Evolutionary conservation across 2,113 vertebrate species (phyloP).

Genomic region (Oreocharis arfaki): DNA sequence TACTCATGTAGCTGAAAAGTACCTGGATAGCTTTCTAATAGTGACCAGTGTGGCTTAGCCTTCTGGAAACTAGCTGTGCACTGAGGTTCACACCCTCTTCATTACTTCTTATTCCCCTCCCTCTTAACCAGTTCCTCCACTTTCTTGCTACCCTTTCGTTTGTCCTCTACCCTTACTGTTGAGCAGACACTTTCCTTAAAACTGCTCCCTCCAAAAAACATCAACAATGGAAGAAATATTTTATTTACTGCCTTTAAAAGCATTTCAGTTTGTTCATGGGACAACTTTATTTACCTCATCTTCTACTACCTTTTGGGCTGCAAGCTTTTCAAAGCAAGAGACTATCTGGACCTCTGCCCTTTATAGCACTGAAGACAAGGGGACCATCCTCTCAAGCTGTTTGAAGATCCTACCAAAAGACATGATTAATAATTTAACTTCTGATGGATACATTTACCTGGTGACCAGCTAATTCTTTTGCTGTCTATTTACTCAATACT

Average conservation of each 20-base stretch:
- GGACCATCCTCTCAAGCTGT: neutral
- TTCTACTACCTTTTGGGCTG: neutral
- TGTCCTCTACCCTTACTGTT: neutral
- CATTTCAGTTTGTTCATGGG: neutral
- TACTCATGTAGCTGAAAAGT: neutral
- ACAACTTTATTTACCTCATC: neutral
- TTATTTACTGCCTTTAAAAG: neutral
- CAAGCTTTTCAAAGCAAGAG: neutral
- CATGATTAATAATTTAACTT: neutral
- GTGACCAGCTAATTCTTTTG: neutral
- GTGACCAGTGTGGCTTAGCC: neutral
- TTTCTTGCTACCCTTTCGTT: neutral
- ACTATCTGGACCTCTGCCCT: neutral
- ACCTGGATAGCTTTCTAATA: neutral
- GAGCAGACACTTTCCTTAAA: neutral
- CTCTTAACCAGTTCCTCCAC: neutral
- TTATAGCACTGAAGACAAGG: neutral
- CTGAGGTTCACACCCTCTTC: neutral
- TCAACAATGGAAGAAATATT: neutral
- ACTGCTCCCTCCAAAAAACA: neutral
- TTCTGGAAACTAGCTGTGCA: neutral
- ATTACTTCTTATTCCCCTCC: neutral
- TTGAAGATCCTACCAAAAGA: neutral
- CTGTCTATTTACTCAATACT: neutral
- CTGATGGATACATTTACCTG: neutral